phyloP scores from a whole-genome alignment of 2,888 invertebrate species.

The Apamea anceps region DNA sequence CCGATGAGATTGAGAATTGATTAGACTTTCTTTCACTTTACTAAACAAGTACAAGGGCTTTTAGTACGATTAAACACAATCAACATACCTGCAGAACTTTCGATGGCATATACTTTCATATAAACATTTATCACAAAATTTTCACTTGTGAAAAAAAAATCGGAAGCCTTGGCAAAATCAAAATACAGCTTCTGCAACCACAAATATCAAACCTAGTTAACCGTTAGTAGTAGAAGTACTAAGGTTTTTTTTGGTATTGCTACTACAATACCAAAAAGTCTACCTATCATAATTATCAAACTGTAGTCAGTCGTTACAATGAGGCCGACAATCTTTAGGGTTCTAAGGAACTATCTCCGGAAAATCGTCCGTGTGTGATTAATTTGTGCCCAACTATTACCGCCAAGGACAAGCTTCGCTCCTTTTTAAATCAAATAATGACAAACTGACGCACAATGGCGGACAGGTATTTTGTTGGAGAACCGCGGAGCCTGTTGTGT shows the following conservation, averaged over 20 bases:
- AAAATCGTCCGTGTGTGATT: conserved; percentile 43
- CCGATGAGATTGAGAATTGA: neutral
- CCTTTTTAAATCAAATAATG: conserved; percentile 63
- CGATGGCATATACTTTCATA: neutral
- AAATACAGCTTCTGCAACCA: neutral
- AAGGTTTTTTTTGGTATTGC: neutral
- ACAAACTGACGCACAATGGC: conserved; percentile 54
- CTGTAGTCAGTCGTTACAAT: conserved; percentile 4
- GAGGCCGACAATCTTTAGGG: neutral
- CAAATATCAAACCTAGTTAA: neutral
- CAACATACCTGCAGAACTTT: neutral
- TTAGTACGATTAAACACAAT: neutral
- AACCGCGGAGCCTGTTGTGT: conserved; percentile 34
- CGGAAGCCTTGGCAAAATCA: neutral
- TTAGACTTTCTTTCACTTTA: neutral
- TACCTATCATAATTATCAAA: conserved; percentile 3
- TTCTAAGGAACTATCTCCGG: conserved; percentile 3
- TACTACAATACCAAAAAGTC: conserved; percentile 4
- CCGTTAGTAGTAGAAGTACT: neutral
- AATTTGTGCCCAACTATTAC: conserved; percentile 52
- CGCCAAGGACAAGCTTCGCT: conserved; percentile 47
- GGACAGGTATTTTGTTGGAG: conserved; percentile 54
- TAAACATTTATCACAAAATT: neutral
- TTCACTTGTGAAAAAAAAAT: neutral
- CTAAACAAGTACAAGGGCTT: neutral